A percentile compares a stretch with the other conserved stretches of the same genome.
Conservation (phyloP, 2,113 vertebrate genomes). For the Pachypanchax playfairii region DNA sequence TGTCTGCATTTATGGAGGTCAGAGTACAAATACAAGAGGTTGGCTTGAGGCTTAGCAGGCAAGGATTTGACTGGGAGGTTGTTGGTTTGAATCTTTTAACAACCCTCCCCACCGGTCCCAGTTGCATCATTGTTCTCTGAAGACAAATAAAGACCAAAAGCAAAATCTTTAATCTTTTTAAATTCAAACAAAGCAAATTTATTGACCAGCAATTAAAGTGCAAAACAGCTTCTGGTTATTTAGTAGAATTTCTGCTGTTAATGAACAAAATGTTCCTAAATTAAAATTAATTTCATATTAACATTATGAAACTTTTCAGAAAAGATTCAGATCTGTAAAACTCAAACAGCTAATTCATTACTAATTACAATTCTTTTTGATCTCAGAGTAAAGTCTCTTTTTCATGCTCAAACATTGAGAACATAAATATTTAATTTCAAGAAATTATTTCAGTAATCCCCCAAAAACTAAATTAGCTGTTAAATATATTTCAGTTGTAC, state of each 20-base stretch:
- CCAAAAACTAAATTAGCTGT: not conserved
- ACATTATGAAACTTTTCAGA: not conserved
- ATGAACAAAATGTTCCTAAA: not conserved
- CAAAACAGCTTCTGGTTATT: not conserved
- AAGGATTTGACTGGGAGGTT: slow-evolving; percentile 30
- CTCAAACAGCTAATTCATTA: not conserved
- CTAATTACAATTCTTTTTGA: too few species aligned
- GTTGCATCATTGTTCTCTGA: too few species aligned
- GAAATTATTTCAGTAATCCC: not conserved
- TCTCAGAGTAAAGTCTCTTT: not conserved
- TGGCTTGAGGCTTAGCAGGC: slow-evolving; percentile 27
- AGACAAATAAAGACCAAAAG: not conserved
- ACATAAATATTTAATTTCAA: not conserved
- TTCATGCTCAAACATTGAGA: not conserved
- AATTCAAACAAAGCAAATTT: not conserved
- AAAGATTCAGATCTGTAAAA: not conserved
- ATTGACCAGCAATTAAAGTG: not conserved
- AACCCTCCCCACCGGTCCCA: too few species aligned
- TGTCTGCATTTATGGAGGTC: slow-evolving; percentile 50
- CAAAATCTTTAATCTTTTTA: not conserved
- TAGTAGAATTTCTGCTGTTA: not conserved
- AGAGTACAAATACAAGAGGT: slow-evolving; percentile 38
- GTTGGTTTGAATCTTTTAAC: slow-evolving; percentile 35
- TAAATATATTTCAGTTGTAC: too few species aligned
- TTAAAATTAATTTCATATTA: not conserved